These are phyloP conservation scores for Panzeria rudis DNA, from an alignment of 2,888 invertebrate species.

Conservation along the genomic window DNA sequence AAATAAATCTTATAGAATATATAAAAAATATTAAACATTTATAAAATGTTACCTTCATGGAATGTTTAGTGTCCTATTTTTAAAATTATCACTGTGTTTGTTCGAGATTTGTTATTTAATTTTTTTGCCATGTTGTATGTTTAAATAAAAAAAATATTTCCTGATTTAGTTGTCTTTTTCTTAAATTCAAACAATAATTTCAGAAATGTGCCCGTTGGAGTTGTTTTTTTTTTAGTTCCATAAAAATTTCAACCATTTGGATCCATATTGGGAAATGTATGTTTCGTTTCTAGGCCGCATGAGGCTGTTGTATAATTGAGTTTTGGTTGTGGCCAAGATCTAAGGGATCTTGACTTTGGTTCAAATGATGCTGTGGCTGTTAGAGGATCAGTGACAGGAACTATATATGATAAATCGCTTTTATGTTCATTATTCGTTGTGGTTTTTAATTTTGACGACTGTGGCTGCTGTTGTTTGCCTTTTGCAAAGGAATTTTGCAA, in stretches of 20 bases:
- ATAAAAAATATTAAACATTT: slow-evolving; percentile 76
- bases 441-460: slow-evolving; percentile 42
- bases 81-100: slow-evolving; percentile 66
- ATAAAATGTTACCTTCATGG: slow-evolving; percentile 78
- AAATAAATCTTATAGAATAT: slow-evolving; percentile 54
- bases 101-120: slow-evolving; percentile 51
- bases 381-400: slow-evolving; percentile 78
- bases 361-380: slow-evolving; percentile 72
- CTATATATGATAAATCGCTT: slow-evolving; percentile 78
- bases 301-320: slow-evolving; percentile 46
- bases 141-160: slow-evolving; percentile 22
- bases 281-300: slow-evolving; percentile 72
- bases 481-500: slow-evolving; percentile 51
- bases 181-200: slow-evolving; percentile 24
- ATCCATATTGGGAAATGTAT: slow-evolving; percentile 82
- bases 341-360: slow-evolving; percentile 64
- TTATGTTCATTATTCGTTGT: slow-evolving; percentile 50
- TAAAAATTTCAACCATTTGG: slow-evolving; percentile 81
- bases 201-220: slow-evolving; percentile 32
- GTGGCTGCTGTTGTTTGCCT: slow-evolving; percentile 34
- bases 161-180: slow-evolving; percentile 1
- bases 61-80: slow-evolving; percentile 64
- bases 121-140: slow-evolving; percentile 36
- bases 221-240: neutral
- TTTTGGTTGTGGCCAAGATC: slow-evolving; percentile 74